Conservation (phyloP, 2,888 invertebrate species). For the Amphipyra berbera region DNA sequence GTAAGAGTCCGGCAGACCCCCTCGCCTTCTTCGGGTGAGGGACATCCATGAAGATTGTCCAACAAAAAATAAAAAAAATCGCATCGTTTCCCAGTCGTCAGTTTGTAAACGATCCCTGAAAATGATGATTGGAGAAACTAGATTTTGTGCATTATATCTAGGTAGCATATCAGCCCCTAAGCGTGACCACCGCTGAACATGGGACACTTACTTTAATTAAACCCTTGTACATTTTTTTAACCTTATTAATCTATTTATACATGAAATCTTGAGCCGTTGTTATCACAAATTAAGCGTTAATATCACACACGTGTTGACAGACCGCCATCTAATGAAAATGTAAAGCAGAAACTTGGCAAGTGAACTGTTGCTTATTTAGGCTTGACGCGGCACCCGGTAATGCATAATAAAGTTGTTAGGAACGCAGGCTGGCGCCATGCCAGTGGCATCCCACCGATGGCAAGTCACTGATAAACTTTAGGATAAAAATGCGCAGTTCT, state of each 20-base stretch:
- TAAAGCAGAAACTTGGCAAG: constrained; percentile 86
- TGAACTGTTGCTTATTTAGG: constrained; percentile 84
- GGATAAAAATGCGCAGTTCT: constrained; percentile 43
- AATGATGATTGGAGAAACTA: no score
- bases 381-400: constrained; percentile 79
- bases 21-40: no score
- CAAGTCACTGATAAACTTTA: constrained; percentile 70
- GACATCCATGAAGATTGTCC: no score
- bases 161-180: no score
- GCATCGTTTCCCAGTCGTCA: no score
- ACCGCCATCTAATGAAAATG: constrained; percentile 83
- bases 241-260: constrained; percentile 8
- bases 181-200: no score
- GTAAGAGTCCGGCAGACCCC: no score
- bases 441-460: constrained; percentile 69
- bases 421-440: constrained; percentile 73
- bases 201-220: no score
- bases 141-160: no score
- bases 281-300: constrained; percentile 61
- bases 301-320: constrained; percentile 67
- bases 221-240: constrained; percentile 19
- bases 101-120: no score
- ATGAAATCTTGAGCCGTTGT: constrained; percentile 11
- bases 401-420: constrained; percentile 87
- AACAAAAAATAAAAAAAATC: no score